phyloP scores from a whole-genome alignment of 64 coral and sea anemone species.

The Montipora sp. region DNA sequence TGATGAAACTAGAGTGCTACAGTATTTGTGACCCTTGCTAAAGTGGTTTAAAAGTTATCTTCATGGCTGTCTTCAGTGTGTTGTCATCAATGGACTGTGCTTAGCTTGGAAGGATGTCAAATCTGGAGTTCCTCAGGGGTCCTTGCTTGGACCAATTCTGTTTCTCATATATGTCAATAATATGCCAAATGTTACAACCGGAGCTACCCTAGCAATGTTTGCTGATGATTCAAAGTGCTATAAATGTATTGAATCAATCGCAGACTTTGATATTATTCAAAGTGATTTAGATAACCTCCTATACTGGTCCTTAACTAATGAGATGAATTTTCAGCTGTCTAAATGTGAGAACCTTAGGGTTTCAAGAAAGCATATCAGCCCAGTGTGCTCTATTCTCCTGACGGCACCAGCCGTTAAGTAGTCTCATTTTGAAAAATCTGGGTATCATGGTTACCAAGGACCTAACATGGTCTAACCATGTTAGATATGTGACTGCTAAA shows the following conservation, averaged over 20 bases:
- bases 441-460: not conserved
- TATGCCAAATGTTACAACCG: not conserved
- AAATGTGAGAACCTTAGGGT: not conserved
- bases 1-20: not conserved
- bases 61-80: not conserved
- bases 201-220: conserved; percentile 2
- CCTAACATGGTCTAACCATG: too few relatives aligned
- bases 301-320: not conserved
- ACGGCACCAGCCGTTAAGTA: not conserved
- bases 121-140: too few relatives aligned
- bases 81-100: conserved; percentile 1
- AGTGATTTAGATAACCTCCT: not conserved
- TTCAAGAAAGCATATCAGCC: not conserved
- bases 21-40: not conserved
- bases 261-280: not conserved
- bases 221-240: conserved; percentile 1
- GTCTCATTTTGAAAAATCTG: not conserved
- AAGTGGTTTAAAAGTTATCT: conserved; percentile 4
- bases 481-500: too few relatives aligned
- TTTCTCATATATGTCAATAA: not conserved
- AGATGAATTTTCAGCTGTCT: not conserved
- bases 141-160: too few relatives aligned
- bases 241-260: not conserved
- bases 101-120: not conserved
- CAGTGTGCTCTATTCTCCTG: not conserved